These are phyloP conservation scores for Leguminivora glycinivorella DNA, from an alignment of 1,140 invertebrate species.

Conservation along the genomic window DNA sequence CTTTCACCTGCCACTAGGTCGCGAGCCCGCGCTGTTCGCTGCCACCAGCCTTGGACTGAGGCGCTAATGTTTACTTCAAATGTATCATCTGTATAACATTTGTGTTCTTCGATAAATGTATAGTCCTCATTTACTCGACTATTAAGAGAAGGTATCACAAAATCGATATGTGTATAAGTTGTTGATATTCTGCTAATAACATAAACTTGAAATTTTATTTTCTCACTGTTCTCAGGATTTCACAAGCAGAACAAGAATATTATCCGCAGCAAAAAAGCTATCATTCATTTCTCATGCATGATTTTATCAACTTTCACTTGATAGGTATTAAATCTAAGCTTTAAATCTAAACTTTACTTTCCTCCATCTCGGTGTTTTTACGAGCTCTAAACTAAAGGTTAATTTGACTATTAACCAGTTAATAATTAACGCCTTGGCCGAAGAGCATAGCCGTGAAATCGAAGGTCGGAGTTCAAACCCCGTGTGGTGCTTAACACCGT, in stretches of 20 bases:
- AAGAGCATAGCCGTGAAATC: conserved; percentile 4
- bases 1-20: conserved; percentile 16
- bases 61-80: neutral
- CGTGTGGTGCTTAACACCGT: conserved; percentile 1
- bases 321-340: too few species aligned
- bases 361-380: neutral
- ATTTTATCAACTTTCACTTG: neutral
- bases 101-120: neutral
- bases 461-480: conserved; percentile 3
- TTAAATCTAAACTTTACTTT: neutral
- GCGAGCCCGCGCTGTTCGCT: neutral
- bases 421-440: conserved; percentile 9
- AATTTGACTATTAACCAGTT: conserved; percentile 1
- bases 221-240: neutral
- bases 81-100: too few species aligned
- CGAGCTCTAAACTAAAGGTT: neutral
- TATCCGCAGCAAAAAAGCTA: neutral
- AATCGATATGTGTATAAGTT: too few species aligned
- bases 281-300: neutral
- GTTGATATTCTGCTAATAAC: too few species aligned
- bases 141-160: too few species aligned
- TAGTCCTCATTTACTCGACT: too few species aligned
- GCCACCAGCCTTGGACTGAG: neutral
- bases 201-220: neutral
- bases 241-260: neutral